A percentile compares a stretch with the other conserved stretches of the same genome.
These are phyloP conservation scores for Atta colombica DNA, from an alignment of 1,140 invertebrate species.

Conservation along the genomic window DNA sequence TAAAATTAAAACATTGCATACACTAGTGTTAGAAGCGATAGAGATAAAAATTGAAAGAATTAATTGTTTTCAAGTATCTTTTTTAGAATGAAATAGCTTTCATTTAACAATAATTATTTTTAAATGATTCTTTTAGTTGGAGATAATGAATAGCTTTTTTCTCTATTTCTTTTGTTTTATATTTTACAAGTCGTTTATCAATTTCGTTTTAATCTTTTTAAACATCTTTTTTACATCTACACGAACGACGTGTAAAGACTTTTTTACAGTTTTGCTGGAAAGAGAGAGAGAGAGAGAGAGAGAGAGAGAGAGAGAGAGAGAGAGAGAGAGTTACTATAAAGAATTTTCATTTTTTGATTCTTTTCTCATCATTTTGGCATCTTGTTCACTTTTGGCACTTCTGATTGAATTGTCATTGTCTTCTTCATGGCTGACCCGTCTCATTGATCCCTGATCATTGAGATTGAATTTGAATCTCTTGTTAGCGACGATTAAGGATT, in stretches of 20 bases:
- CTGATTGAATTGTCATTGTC: neutral
- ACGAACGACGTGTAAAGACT: neutral
- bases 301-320: no score
- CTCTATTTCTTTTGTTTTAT: neutral
- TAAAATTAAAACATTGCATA: neutral
- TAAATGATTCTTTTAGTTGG: neutral
- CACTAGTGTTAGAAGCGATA: neutral
- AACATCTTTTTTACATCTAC: no score
- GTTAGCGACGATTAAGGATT: neutral
- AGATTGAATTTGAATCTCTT: slow-evolving; percentile 15
- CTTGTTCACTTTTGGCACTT: neutral
- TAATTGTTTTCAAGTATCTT: neutral
- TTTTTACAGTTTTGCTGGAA: neutral
- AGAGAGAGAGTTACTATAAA: no score
- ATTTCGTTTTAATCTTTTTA: neutral
- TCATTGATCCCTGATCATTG: neutral
- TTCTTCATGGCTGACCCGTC: neutral
- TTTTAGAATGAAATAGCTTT: neutral
- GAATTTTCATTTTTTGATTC: neutral
- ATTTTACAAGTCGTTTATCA: neutral
- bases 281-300: neutral
- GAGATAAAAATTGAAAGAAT: neutral
- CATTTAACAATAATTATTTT: neutral
- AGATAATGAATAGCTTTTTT: neutral
- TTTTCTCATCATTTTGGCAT: neutral